These are phyloP conservation scores for Lissocephala sabroskyi DNA, from an alignment of 2,888 invertebrate genomes.

Conservation along the genomic window DNA sequence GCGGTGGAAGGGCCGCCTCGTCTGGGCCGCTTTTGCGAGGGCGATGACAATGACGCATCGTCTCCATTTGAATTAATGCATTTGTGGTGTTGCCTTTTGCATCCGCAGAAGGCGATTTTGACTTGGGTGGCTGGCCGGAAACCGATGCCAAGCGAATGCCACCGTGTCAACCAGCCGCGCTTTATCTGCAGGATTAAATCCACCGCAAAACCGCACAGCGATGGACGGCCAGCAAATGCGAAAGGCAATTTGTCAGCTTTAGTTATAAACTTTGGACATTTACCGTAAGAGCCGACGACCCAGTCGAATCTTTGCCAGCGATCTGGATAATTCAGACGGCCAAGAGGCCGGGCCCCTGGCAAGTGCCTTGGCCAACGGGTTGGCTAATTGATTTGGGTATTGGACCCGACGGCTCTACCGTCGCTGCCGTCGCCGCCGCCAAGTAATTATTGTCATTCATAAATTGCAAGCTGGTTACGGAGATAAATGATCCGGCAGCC, in stretches of 20 bases:
- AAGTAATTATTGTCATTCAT: conserved; percentile 58
- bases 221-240: conserved; percentile 8
- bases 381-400: conserved; percentile 48
- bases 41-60: conserved; percentile 47
- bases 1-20: background rate
- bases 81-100: conserved; percentile 20
- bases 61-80: conserved; percentile 56
- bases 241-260: conserved; percentile 63
- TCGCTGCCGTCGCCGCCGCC: too few relatives aligned
- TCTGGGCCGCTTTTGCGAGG: too few relatives aligned
- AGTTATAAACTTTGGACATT: conserved; percentile 63
- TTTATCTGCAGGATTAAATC: too few relatives aligned
- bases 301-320: conserved; percentile 2
- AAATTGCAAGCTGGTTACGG: conserved; percentile 51
- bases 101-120: too few relatives aligned
- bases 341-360: background rate
- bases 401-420: conserved; percentile 50
- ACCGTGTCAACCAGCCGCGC: background rate
- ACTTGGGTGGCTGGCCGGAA: background rate
- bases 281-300: conserved; percentile 42
- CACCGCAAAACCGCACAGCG: too few relatives aligned
- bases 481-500: too few relatives aligned
- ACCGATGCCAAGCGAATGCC: background rate
- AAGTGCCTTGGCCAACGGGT: too few relatives aligned
- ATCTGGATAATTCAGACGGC: too few relatives aligned